Evolutionary conservation across 2,113 vertebrate species (phyloP), one percentile per base, ranked within the genome.

Genomic region (Heterochromis multidens): DNA sequence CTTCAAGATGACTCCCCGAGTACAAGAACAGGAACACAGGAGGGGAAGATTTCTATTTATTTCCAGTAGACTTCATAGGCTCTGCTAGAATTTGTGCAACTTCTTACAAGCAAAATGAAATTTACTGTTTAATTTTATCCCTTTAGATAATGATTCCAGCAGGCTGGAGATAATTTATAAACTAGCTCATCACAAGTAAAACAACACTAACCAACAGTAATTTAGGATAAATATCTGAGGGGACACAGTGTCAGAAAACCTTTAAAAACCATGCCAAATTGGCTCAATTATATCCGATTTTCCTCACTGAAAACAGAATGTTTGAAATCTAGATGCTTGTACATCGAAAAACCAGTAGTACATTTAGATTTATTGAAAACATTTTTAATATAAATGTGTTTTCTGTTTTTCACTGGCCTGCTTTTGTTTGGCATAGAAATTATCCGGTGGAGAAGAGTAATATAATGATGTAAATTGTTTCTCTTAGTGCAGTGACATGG

Each of bases 381-480:
- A 8, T 82, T 77, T 23, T 79, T 61, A 29, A 65, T 61, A 29
- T 35, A 80, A 82, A 87, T 81, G 43, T 10, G 0, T 52, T 84
- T 83, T 89, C 37, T 81, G 23, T 70, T 86, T 67, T 59, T 74
- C 23, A 23, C 27, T 65, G 52, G 11, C 23, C 60, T 16, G 54
- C 35, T 37, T 87, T 77, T 90, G 67, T 91, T 91, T 89, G 62
- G 29, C 29, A 17, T 8, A 49, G 54, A 80, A 40, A 79, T 31
- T 12, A 86, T 62, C 21, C 46, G 3, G 62, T 4, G 6, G 70
- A 81, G 35, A 43, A 13, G 65, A 62, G 63, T 57, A 49, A 61
- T 52, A 35, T 14, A 49, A 46, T 79, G 79, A 82, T 79, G 89
- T 93, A 89, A 91, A 90, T 62, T 80, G 14, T 86, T 77, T 74